A percentile compares a stretch with the other conserved stretches of the same genome.
These are phyloP conservation scores for Drusus annulatus DNA, from an alignment of 1,140 invertebrate genomes.

Conservation along the genomic window DNA sequence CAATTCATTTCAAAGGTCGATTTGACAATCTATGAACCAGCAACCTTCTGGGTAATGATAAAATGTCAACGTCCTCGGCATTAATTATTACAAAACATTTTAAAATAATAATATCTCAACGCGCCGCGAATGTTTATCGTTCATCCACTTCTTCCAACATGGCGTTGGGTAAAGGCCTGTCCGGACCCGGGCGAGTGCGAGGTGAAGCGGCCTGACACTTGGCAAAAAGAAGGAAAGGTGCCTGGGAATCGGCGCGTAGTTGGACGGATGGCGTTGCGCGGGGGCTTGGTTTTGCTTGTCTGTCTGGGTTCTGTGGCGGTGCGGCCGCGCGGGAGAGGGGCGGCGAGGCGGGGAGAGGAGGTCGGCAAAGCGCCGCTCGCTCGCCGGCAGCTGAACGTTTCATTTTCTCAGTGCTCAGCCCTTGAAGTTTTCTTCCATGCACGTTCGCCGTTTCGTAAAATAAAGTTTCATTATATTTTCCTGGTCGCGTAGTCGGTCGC, in stretches of 20 bases:
- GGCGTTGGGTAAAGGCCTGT: constrained; percentile 13
- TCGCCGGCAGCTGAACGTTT: constrained; percentile 35
- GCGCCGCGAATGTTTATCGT: constrained; percentile 27
- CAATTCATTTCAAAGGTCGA: no score
- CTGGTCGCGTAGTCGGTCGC: neutral
- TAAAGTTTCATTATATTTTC: constrained; percentile 31
- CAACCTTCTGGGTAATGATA: no score
- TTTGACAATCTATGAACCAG: no score
- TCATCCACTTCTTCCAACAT: constrained; percentile 38
- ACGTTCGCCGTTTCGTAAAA: constrained; percentile 37
- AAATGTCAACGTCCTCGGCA: no score
- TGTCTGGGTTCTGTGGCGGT: constrained; percentile 4
- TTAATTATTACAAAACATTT: no score
- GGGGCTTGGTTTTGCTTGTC: neutral
- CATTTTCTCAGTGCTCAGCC: constrained; percentile 25
- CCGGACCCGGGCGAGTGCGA: neutral
- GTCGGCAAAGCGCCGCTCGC: constrained; percentile 34
- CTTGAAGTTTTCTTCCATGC: constrained; percentile 41
- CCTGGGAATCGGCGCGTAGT: neutral
- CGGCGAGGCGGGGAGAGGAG: constrained; percentile 38
- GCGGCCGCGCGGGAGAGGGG: constrained; percentile 18
- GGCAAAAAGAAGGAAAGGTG: neutral
- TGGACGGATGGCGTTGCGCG: neutral
- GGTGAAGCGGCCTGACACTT: constrained; percentile 14
- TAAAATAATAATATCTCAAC: constrained; percentile 10